Base-by-base conservation (phyloP, 1,140 invertebrate species). In the Drosophila nasuta region DNA sequence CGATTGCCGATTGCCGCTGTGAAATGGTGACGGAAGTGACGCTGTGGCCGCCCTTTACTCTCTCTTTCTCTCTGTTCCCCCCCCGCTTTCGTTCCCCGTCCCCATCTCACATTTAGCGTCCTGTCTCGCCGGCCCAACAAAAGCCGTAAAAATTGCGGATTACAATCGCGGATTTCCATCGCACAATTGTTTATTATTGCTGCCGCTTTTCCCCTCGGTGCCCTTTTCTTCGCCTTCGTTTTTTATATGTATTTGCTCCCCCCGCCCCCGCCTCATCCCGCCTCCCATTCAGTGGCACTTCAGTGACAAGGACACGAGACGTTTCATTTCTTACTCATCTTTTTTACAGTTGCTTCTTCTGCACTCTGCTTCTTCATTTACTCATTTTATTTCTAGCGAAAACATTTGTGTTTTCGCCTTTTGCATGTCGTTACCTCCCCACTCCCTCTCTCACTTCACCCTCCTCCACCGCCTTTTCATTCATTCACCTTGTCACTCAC, bases 61-160 rank as follows among this genome's bases (percentile, higher is more conserved):
- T 25, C 20, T 25, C 20, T 20, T 20, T 20, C 20, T 20, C 38
- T 41, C 45, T 15, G 45, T n/a, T 3, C 5, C 7, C n/a, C 2
- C 2, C 6, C 33, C 7, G 2, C 33, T 7, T 8, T 7, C 5
- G 15, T 10, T 28, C 17, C 17, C 49, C 15, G 15, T 60, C 13
- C 20, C 20, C 46, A 1, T 41, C 33, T 17, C n/a, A 6, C 35
- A 6, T 20, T 35, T 15, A 11, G 17, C 54, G 15, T 41, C 33
- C 33, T 41, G 35, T 15, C 51, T 33, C 35, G 35, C 51, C 28
- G 60, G 33, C 59, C 67, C 67, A 73, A 83, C 77, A 83, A 91
- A 91, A 91, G 90, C 90, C 85, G 90, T 90, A 91, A 91, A 91
- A 91, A 91, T 91, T 91, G 90, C 89, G 90, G 90, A 91, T 91